These are phyloP conservation scores for Oriolus oriolus DNA, from an alignment of 2,113 vertebrate species.

Conservation along the genomic window DNA sequence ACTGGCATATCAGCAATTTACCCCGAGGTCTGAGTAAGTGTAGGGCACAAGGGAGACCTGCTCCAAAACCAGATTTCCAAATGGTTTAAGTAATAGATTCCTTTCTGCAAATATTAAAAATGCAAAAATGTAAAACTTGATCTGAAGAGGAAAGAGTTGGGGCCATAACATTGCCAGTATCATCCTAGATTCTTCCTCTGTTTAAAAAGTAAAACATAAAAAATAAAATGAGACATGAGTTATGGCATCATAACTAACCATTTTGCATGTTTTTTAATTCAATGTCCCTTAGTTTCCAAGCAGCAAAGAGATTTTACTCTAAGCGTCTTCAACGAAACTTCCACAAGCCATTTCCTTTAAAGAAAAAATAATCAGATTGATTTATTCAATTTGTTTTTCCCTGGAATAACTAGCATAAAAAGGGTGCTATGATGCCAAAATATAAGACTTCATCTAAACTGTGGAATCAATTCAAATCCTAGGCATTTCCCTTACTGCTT, in stretches of 20 bases:
- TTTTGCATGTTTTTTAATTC: not conserved
- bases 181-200: not conserved
- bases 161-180: fast-evolving
- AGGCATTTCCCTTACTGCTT: not conserved
- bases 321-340: not conserved
- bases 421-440: not conserved
- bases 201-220: not conserved
- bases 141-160: not conserved
- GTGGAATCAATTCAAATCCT: not conserved
- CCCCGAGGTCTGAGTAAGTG: not conserved
- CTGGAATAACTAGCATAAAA: not conserved
- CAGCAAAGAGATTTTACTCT: not conserved
- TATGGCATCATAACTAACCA: not conserved
- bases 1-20: not conserved
- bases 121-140: not conserved
- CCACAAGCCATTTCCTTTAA: not conserved
- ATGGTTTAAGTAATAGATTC: not conserved
- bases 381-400: not conserved
- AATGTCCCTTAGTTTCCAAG: not conserved
- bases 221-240: not conserved
- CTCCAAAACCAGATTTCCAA: not conserved
- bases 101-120: not conserved
- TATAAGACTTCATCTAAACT: not conserved
- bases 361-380: not conserved
- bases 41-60: not conserved